Base-by-base conservation (phyloP, 2,797 vertebrate species). In the Schizopygopsis pylzovi region DNA sequence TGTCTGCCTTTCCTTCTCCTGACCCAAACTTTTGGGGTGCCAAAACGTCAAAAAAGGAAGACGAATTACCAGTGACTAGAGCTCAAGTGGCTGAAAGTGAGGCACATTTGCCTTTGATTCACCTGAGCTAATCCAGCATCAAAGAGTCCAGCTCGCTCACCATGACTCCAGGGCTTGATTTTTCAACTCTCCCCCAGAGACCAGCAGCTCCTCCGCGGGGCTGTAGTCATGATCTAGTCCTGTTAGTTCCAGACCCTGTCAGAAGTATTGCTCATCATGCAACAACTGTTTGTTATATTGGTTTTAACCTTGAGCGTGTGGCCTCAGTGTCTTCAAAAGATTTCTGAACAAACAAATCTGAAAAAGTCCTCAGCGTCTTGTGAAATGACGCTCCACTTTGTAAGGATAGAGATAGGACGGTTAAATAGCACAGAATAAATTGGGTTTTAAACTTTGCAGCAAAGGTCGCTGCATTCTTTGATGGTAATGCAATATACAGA, bases 111-210 rank as follows among this genome's bases (percentile, higher is more conserved):
- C 47, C 65, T 82, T 70, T 41, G 45, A 82, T 87, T 77, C 79
- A 89, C 88, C 88, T 88, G 86, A 67, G 73, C 39, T 86, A 89
- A 89, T 89, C 89, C 85, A 4, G 82, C 87, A 73, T 90, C 89
- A 90, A 90, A 90, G 89, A 61, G 82, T 70, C 81, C 63, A 79
- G 65, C 73, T 84, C 16, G 7, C 33, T 41, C 73, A 78, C 83
- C 16, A 13, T 18, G 63, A 61, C 82, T 76, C 71, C 18, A 6
- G 25, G 63, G n/a, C 63, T 56, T 78, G 61, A 78, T 68, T 70
- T 84, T 79, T 56, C 49, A 85, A 65, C 45, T 28, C 22, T 54
- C 45, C 76, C 83, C 65, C 28, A 6, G 83, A 85, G 83, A 71
- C 83, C 76, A 18, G 37, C 18, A 52, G 12, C 65, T 71, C 18